These are phyloP conservation scores for Onychomys arenicola DNA, from an alignment of 2,797 vertebrate species.

Conservation along the genomic window DNA sequence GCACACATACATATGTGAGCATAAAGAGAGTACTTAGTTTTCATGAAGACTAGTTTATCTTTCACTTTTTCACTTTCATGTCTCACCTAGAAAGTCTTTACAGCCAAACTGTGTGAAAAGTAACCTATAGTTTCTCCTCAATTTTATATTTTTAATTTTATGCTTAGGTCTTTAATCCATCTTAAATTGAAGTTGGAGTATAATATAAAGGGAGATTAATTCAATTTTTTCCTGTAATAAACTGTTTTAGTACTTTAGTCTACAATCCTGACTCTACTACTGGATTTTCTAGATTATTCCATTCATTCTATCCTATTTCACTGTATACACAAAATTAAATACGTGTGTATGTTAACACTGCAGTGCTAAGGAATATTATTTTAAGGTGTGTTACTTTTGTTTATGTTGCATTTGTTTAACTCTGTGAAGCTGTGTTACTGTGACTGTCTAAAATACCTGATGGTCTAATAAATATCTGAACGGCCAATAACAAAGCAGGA, in stretches of 20 bases:
- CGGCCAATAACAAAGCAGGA: too few species aligned
- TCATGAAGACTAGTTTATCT: not conserved
- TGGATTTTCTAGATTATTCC: not conserved
- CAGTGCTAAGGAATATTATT: not conserved
- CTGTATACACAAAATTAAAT: not conserved
- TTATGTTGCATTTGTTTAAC: too few species aligned
- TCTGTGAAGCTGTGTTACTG: too few species aligned
- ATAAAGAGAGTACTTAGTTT: not conserved
- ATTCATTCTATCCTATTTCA: not conserved
- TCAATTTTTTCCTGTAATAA: not conserved
- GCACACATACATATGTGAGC: not conserved
- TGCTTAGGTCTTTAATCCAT: not conserved
- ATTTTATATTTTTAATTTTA: not conserved
- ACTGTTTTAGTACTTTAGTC: not conserved
- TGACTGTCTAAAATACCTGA: too few species aligned
- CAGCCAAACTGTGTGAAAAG: not conserved
- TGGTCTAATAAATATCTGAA: too few species aligned
- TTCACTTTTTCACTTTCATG: not conserved
- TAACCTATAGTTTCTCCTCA: not conserved
- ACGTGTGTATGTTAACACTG: not conserved
- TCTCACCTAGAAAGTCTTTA: not conserved
- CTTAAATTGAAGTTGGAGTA: not conserved
- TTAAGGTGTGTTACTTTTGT: too few species aligned
- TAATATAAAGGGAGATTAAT: not conserved
- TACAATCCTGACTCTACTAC: not conserved